phyloP scores from a whole-genome alignment of 2,797 vertebrate species.

The Naso thynnoides region DNA sequence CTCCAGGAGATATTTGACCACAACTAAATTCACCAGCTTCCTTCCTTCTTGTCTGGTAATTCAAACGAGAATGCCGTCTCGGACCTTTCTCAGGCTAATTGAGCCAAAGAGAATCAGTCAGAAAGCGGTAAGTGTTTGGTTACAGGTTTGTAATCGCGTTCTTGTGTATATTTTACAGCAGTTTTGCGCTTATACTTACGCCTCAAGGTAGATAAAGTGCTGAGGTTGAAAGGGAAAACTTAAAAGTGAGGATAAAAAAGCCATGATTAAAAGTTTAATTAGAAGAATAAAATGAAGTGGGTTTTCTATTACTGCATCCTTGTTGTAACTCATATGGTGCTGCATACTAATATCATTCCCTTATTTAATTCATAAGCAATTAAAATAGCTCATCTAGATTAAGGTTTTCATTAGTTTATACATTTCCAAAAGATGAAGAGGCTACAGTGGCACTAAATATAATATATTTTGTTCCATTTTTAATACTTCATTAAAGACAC shows the following conservation, averaged over 20 bases:
- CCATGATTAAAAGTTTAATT: constrained; percentile 77
- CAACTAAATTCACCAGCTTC: constrained; percentile 35
- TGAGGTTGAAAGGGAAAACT: constrained; percentile 40
- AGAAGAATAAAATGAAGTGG: constrained; percentile 70
- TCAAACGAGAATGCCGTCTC: constrained; percentile 26
- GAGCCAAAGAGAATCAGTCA: constrained; percentile 30
- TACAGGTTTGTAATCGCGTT: constrained; percentile 45
- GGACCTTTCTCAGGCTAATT: constrained; percentile 27
- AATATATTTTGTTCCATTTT: neutral
- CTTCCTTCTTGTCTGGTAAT: constrained; percentile 23
- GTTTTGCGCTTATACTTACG: constrained; percentile 37
- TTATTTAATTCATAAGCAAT: constrained; percentile 69
- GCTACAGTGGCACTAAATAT: neutral
- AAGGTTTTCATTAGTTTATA: constrained; percentile 34
- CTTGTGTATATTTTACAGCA: constrained; percentile 25
- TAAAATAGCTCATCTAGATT: constrained; percentile 57
- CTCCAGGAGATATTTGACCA: constrained; percentile 46
- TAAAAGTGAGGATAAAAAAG: constrained; percentile 32
- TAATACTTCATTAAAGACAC: constrained; percentile 2
- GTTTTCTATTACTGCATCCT: constrained; percentile 72
- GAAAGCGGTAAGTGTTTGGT: constrained; percentile 20
- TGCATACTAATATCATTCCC: constrained; percentile 71
- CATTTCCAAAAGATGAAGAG: constrained; percentile 15
- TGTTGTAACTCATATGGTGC: constrained; percentile 55
- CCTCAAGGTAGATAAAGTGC: constrained; percentile 51